Base-by-base conservation (phyloP, 2,888 invertebrate genomes). In the Dinocampus coccinellae region DNA sequence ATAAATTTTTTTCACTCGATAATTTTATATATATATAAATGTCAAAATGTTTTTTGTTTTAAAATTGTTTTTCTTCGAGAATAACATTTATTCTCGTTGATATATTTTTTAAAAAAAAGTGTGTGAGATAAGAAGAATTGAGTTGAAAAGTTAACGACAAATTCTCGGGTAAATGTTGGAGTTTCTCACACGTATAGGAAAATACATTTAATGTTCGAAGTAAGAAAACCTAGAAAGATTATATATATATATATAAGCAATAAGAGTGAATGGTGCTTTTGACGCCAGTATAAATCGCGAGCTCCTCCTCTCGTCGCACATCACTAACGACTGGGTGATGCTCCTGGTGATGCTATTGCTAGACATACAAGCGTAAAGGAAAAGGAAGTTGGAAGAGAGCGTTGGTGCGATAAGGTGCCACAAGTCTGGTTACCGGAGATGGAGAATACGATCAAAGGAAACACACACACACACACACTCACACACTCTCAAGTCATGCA, bases 251-350 rank as follows among this genome's bases (percentile, higher is more conserved):
- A 47, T 2, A 47, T 29, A 29, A 47, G 63, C 26, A 47, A 63
- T 42, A 55, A 10, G 10, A 29, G 16, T 47, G 63, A 16, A 63
- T 63, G 47, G 29, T 39, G 63, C 74, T 70, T 64, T 42, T 58
- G 34, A 58, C 72, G 64, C 55, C 66, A 62, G 58, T 70, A 68
- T 76, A 76, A 76, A 76, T 76, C 72, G 75, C 68, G 68, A 74
- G 69, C 73, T 76, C 72, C 73, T n/a, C n/a, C 42, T 63, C 73
- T 61, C 57, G 13, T 57, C 57, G 57, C 69, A 70, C 73, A 64
- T 55, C 66, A 60, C 67, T 76, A 76, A 76, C 74, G 74, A 75
- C 74, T 58, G n/a, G n/a, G n/a, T n/a, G 22, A 33, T n/a, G 6
- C 16, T 16, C 16, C 7, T 16, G 47, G 47, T 47, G n/a, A n/a